A percentile compares a stretch with the other conserved stretches of the same genome.
Conservation (phyloP, 2,113 vertebrate species). For the Serilophus lunatus region DNA sequence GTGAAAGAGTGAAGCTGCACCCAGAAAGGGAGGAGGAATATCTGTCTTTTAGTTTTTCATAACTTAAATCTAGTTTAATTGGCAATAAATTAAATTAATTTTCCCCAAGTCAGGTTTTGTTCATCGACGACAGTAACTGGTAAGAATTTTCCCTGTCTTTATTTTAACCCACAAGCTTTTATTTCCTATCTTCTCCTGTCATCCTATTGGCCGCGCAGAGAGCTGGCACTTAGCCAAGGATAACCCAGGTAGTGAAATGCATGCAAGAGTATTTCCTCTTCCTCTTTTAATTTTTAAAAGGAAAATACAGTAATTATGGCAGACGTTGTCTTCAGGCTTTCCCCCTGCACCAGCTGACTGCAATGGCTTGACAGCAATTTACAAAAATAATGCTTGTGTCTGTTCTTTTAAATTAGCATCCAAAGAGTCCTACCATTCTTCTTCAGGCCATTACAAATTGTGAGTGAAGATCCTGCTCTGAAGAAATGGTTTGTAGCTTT, state of each 20-base stretch:
- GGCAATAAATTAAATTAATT: not conserved
- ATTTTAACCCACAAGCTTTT: not conserved
- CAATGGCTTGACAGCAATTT: not conserved
- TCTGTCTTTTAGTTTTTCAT: not conserved
- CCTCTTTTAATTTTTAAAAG: not conserved
- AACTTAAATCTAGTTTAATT: not conserved
- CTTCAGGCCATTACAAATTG: not conserved
- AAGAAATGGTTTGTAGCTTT: not conserved
- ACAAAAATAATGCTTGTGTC: not conserved
- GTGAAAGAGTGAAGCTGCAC: not conserved
- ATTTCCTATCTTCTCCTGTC: not conserved
- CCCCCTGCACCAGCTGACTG: not conserved
- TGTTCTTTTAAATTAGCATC: not conserved
- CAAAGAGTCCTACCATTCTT: not conserved
- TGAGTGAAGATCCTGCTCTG: not conserved
- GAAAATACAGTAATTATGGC: not conserved
- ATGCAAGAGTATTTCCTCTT: not conserved
- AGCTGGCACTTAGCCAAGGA: not conserved
- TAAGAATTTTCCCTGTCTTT: not conserved
- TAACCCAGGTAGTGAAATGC: not conserved
- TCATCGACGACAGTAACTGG: not conserved
- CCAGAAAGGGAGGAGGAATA: not conserved
- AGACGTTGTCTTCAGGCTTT: not conserved
- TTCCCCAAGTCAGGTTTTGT: not conserved
- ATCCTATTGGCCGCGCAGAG: not conserved